Conservation (phyloP, 2,888 invertebrate genomes). For the Antheraea assamensis region DNA sequence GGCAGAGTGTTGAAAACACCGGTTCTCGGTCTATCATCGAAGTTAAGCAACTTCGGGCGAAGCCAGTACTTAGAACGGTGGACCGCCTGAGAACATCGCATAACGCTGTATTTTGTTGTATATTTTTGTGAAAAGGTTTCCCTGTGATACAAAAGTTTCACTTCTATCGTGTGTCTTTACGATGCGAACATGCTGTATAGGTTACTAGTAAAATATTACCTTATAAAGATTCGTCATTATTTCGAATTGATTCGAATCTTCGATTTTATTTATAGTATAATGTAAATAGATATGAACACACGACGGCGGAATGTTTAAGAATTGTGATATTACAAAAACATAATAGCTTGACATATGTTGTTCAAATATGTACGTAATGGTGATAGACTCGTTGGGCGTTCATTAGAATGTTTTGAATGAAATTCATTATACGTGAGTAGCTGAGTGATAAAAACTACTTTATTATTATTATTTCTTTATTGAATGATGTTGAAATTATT, state of each 20-base stretch:
- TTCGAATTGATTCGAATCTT: neutral
- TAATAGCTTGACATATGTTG: conserved; percentile 7
- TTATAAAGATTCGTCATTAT: neutral
- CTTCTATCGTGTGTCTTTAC: too few relatives aligned
- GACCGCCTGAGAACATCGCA: too few relatives aligned
- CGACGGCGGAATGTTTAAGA: neutral
- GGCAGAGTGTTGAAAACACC: too few relatives aligned
- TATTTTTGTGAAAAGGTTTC: too few relatives aligned
- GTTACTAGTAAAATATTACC: neutral
- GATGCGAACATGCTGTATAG: too few relatives aligned
- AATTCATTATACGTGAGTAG: neutral
- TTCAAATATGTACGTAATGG: neutral
- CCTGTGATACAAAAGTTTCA: too few relatives aligned
- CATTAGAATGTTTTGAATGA: neutral
- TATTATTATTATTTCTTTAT: neutral
- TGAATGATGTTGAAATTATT: neutral
- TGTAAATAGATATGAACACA: conserved; percentile 6
- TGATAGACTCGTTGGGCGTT: neutral
- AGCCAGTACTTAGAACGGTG: too few relatives aligned
- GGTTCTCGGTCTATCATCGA: too few relatives aligned
- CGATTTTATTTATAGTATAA: neutral
- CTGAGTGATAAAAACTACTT: neutral
- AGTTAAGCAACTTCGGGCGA: too few relatives aligned
- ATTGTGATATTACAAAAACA: neutral
- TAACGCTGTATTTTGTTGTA: too few relatives aligned